Percentiles rank a stretch among this genome's conserved stretches.
Conservation (phyloP, 2,888 invertebrate species). For the Agrochola circellaris region DNA sequence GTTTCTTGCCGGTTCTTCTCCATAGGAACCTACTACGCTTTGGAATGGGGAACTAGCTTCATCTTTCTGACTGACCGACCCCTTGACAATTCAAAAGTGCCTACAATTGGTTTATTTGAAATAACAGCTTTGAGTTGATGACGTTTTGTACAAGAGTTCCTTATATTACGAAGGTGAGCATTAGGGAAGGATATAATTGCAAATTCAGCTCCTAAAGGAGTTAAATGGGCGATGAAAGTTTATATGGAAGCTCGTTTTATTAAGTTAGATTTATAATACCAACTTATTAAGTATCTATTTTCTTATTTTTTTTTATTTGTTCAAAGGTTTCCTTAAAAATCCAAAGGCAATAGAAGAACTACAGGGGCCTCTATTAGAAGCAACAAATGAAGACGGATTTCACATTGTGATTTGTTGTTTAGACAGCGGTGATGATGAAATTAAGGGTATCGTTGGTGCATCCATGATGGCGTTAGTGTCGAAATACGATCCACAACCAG, state of each 20-base stretch:
- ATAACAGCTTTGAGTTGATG: too few relatives aligned
- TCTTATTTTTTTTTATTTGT: neutral
- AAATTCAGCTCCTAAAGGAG: neutral
- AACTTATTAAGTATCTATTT: neutral
- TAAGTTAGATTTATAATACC: too few relatives aligned
- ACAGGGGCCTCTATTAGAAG: neutral
- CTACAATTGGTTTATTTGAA: too few relatives aligned
- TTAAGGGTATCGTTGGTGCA: slow-evolving; percentile 70
- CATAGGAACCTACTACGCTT: too few relatives aligned
- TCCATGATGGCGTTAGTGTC: slow-evolving; percentile 57
- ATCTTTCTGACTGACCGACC: too few relatives aligned
- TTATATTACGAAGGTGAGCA: neutral
- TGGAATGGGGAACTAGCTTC: too few relatives aligned
- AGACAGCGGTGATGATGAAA: slow-evolving; percentile 66
- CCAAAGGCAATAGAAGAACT: slow-evolving; percentile 69
- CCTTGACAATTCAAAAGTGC: too few relatives aligned
- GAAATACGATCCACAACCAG: slow-evolving; percentile 39
- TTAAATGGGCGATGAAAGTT: too few relatives aligned
- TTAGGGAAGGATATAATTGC: neutral
- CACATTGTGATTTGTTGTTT: slow-evolving; percentile 71
- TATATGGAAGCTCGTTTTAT: too few relatives aligned
- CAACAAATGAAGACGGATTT: slow-evolving; percentile 32
- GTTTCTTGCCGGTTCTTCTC: too few relatives aligned
- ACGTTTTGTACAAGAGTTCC: neutral
- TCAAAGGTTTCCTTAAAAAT: slow-evolving; percentile 68